These are phyloP conservation scores for Orussus abietinus DNA, from an alignment of 1,140 invertebrate genomes.

Conservation along the genomic window DNA sequence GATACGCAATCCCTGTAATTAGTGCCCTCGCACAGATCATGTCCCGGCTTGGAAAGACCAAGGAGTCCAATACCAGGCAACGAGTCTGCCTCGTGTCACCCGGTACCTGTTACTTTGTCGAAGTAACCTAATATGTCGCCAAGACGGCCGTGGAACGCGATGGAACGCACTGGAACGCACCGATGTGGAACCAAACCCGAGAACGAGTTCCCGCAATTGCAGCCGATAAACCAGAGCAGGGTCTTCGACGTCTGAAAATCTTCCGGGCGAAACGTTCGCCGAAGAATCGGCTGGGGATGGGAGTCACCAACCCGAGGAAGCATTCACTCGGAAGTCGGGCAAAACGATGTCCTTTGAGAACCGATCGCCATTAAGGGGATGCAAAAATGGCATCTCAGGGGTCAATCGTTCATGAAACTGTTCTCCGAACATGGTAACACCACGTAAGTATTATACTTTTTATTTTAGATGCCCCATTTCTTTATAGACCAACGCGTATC, in stretches of 20 bases:
- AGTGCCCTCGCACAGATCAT: not conserved
- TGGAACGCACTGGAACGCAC: constrained; percentile 9
- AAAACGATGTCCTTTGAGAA: not conserved
- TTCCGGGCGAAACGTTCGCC: constrained; percentile 11
- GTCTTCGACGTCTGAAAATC: constrained; percentile 12
- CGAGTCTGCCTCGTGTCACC: constrained; percentile 14
- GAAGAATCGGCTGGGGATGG: constrained; percentile 14
- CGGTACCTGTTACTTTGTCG: constrained; percentile 11
- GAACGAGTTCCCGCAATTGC: constrained; percentile 14
- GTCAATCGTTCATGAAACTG: no score
- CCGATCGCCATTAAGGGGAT: no score
- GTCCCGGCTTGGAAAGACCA: no score
- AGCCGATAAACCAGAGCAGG: constrained; percentile 8
- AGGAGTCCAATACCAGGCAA: no score
- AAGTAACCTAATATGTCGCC: constrained; percentile 25
- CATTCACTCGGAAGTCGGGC: constrained; percentile 3
- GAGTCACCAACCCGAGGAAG: constrained; percentile 13
- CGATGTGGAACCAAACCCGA: no score
- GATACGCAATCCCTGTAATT: no score
- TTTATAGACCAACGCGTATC: no score
- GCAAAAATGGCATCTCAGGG: no score
- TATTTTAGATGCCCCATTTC: no score
- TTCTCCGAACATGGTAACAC: no score
- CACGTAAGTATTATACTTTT: no score
- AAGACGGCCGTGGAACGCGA: constrained; percentile 10